Base-by-base conservation (phyloP, 2,797 vertebrate species). In the Erethizon dorsatum region DNA sequence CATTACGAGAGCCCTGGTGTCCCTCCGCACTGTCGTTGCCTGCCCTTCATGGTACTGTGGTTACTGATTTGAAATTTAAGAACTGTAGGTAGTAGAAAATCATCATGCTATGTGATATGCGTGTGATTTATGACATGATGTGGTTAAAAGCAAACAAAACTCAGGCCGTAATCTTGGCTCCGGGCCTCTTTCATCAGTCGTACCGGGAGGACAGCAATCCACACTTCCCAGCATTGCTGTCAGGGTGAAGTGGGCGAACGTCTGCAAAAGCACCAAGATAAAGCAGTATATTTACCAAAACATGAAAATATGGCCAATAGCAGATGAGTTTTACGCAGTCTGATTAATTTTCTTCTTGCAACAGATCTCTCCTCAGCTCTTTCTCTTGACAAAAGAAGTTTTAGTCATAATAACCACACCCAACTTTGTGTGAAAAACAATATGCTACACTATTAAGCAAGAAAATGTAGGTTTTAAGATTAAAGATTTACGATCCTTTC, bases 211-310 rank as follows among this genome's bases (percentile, higher is more conserved):
- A 63, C 52, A 67, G 75, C n/a, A 5, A 24, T 0, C 13, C 45
- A 61, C 1, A 10, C 57, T 65, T 82, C 22, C 77, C 75, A 82
- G 63, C 56, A 15, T 5, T 83, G 31, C 65, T 77, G 86, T 89
- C 61, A 28, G 67, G 63, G 57, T 18, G 69, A 47, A 41, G 59
- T 67, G 61, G 92, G 41, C 37, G 54, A 31, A 82, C 0, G 50
- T 85, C 87, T 78, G 37, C 2, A 24, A 84, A 56, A 82, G 52
- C 57, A 83, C 71, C 12, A 61, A 67, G n/a, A 37, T 18, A 91
- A 37, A 89, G n/a, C 7, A 9, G 7, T 79, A 22, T 67, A n/a
- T 92, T 96, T 97, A 86, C 71, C 10, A 69, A 96, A 89, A 85
- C 52, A 28, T 57, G 50, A 90, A 54, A 79, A 87, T 79, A 65